Percentiles rank a stretch among this genome's conserved stretches.
Conservation (phyloP, 2,797 vertebrate species). For the Paguma larvata region DNA sequence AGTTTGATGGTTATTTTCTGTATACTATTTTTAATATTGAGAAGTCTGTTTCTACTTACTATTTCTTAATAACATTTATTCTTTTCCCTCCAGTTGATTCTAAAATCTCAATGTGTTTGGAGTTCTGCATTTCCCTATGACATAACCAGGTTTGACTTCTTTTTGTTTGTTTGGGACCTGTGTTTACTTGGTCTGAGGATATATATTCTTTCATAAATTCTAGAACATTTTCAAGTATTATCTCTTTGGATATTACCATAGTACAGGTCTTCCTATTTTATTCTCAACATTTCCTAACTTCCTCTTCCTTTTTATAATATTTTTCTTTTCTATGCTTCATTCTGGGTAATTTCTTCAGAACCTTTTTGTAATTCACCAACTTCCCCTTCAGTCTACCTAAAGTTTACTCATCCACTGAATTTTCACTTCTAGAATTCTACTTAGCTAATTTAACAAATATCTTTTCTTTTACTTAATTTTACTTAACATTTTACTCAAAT, state of each 20-base stretch:
- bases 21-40: not conserved
- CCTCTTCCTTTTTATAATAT: not conserved
- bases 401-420: not conserved
- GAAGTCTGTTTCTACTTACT: not conserved
- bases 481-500: not conserved
- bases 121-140: not conserved
- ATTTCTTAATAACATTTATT: not conserved
- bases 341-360: not conserved
- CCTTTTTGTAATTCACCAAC: not conserved
- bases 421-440: not conserved
- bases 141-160: not conserved
- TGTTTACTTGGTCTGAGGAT: not conserved
- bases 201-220: not conserved
- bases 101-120: not conserved
- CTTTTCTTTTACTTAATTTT: not conserved
- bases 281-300: not conserved
- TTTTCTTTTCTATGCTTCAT: not conserved
- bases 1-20: not conserved
- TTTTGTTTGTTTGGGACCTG: not conserved
- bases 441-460: not conserved
- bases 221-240: not conserved
- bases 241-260: not conserved
- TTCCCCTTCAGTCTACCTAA: not conserved
- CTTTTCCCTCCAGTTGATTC: not conserved
- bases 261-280: not conserved